Evolutionary conservation across 2,113 vertebrate genomes (phyloP), one percentile per base, ranked within the genome.

Genomic region (Saccopteryx leptura): DNA sequence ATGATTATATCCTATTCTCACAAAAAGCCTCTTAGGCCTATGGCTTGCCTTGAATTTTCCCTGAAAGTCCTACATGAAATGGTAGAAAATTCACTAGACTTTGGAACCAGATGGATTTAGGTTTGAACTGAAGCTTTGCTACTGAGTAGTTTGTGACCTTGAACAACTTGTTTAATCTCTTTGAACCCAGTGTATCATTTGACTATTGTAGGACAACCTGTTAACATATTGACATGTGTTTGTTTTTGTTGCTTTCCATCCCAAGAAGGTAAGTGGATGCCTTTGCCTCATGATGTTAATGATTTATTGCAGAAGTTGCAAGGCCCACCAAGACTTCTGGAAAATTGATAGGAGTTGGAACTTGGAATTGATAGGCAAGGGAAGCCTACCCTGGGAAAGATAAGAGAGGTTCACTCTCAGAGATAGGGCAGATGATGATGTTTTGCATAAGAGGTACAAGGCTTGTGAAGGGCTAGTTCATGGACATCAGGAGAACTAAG

Each of bases 401-500:
- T 31, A 89, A 88, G 46, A 50, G 52, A 78, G 31, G 46, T 33
- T 86, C 2, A 23, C 46, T 78, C n/a, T 28, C 48, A 21, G 48
- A 72, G 61, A 68, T 11, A 81, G 48, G 66, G 19, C 63, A 91
- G 72, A 88, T 54, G 9, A 56, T 31, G 74, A 14, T 46, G 14
- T n/a, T 84, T 79, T 68, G 18, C 14, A 2, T 52, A 46, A 68
- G 58, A 79, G 33, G 10, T 56, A 0, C 3, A 83, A 46, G 15
- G 48, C 56, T 86, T 91, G 19, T 86, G 81, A 80, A 91, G 81
- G 76, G 72, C 24, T 65, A 90, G 33, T 92, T 71, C 54, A 46
- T 76, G 48, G n/a, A 7, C 75, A 14, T 15, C 4, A 83, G 54
- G 52, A 72, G 56, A 23, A 50, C 63, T 31, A 52, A 50, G 50